Percentiles rank a stretch among this genome's conserved stretches.
phyloP scores from a whole-genome alignment of 2,888 invertebrate genomes.

The Copidosoma aretas region DNA sequence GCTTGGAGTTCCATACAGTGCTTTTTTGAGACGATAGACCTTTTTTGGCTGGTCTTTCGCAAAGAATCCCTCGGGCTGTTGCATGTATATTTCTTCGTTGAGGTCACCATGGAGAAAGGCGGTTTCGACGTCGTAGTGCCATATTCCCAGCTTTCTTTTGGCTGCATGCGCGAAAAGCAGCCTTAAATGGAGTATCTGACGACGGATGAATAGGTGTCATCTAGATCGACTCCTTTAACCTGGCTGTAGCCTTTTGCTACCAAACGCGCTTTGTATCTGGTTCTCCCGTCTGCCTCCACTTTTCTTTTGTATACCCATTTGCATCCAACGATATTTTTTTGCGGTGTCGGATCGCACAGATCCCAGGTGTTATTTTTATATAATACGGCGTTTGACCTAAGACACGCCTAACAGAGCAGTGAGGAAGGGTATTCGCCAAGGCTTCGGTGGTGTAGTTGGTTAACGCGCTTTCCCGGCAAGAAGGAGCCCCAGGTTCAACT shows the following conservation, averaged over 20 bases:
- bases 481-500: too few relatives aligned
- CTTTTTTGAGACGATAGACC: neutral
- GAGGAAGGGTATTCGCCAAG: too few relatives aligned
- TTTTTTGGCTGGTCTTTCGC: neutral
- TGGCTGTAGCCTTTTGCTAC: conserved; percentile 35
- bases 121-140: conserved; percentile 30
- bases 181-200: conserved; percentile 26
- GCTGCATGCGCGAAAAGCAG: conserved; percentile 29
- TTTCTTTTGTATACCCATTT: conserved; percentile 18
- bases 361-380: conserved; percentile 8
- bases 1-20: neutral
- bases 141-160: conserved; percentile 10
- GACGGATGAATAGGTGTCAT: conserved; percentile 35
- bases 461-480: too few relatives aligned
- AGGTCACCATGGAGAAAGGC: conserved; percentile 28
- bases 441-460: too few relatives aligned
- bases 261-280: conserved; percentile 29
- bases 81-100: conserved; percentile 1
- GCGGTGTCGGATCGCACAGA: neutral
- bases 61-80: neutral
- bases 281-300: neutral
- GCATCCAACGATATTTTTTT: neutral
- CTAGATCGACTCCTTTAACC: conserved; percentile 20
- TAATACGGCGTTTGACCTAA: too few relatives aligned
- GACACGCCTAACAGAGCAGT: too few relatives aligned